Evolutionary conservation across 1,140 invertebrate genomes (phyloP).

Genomic region (Drosophila micromelanica): DNA sequence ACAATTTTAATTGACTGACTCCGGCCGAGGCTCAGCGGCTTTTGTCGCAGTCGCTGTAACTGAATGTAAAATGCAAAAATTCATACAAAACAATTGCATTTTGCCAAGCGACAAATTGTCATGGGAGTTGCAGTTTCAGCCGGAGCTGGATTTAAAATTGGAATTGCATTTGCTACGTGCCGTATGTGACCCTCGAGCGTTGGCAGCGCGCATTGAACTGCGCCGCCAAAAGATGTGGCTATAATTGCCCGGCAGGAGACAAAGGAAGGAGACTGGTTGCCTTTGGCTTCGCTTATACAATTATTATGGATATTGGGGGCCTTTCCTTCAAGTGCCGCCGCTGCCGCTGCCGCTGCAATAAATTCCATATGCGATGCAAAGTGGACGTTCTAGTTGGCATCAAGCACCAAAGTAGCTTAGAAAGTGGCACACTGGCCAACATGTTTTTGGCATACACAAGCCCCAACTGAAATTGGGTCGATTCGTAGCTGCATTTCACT

Average conservation of each 20-base stretch:
- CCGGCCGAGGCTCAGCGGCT: slow-evolving; percentile 7
- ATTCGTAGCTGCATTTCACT: slow-evolving; percentile 60
- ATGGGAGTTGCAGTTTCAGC: slow-evolving; percentile 63
- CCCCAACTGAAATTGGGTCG: slow-evolving; percentile 55
- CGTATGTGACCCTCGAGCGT: slow-evolving; percentile 69
- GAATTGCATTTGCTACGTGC: slow-evolving; percentile 33
- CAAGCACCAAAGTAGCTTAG: slow-evolving; percentile 35
- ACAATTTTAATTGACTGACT: slow-evolving; percentile 76
- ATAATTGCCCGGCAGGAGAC: slow-evolving; percentile 33
- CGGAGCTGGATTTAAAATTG: slow-evolving; percentile 16
- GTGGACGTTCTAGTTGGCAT: slow-evolving; percentile 73
- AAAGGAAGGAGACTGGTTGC: slow-evolving; percentile 8
- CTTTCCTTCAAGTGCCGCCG: not conserved
- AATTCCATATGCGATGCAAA: slow-evolving; percentile 69
- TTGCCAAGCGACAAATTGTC: slow-evolving; percentile 79
- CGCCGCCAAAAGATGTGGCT: slow-evolving; percentile 38
- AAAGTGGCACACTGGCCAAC: slow-evolving; percentile 74
- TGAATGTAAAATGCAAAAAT: slow-evolving; percentile 64
- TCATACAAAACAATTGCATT: slow-evolving; percentile 75
- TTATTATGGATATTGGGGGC: slow-evolving; percentile 28
- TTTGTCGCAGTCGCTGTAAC: not conserved
- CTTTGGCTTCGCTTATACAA: slow-evolving; percentile 13
- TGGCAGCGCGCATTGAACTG: slow-evolving; percentile 69
- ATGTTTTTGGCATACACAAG: slow-evolving; percentile 46
- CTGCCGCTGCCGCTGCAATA: slow-evolving; percentile 38